Evolutionary conservation across 2,888 invertebrate genomes (phyloP).

Genomic region (Heliconius aoede): DNA sequence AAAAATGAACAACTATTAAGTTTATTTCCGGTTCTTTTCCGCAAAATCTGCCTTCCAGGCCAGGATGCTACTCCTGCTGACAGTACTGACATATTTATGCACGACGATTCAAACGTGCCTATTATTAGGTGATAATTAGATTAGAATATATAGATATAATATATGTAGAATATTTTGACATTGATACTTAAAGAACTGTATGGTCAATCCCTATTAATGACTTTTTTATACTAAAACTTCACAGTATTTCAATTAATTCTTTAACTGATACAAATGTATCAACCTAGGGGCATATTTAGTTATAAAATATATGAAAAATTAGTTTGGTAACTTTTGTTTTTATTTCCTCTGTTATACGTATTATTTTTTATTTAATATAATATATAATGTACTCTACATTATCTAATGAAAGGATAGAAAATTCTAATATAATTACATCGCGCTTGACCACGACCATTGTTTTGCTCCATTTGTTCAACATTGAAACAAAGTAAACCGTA

Average conservation of each 20-base stretch:
- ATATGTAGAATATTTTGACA: no score
- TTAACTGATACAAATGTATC: not conserved
- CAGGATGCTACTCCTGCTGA: not conserved
- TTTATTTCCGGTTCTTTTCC: no score
- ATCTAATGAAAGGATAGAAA: not conserved
- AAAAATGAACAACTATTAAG: not conserved
- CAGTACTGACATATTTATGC: not conserved
- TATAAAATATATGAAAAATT: not conserved
- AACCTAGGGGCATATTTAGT: not conserved
- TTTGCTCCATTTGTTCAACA: slow-evolving; percentile 61
- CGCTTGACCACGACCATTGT: slow-evolving; percentile 41
- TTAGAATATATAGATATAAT: no score
- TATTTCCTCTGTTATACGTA: not conserved
- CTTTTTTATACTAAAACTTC: not conserved
- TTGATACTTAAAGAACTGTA: not conserved
- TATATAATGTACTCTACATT: not conserved
- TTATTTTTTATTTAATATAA: not conserved
- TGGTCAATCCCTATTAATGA: not conserved
- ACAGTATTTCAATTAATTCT: not conserved
- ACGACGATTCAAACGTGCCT: no score
- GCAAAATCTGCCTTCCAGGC: no score
- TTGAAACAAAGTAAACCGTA: slow-evolving; percentile 53
- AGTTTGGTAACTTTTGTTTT: not conserved
- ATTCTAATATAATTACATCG: not conserved
- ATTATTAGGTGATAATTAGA: no score